Evolutionary conservation across 2,888 invertebrate genomes (phyloP), one percentile per base, ranked within the genome.

Genomic region (Anagyrus pseudococci): DNA sequence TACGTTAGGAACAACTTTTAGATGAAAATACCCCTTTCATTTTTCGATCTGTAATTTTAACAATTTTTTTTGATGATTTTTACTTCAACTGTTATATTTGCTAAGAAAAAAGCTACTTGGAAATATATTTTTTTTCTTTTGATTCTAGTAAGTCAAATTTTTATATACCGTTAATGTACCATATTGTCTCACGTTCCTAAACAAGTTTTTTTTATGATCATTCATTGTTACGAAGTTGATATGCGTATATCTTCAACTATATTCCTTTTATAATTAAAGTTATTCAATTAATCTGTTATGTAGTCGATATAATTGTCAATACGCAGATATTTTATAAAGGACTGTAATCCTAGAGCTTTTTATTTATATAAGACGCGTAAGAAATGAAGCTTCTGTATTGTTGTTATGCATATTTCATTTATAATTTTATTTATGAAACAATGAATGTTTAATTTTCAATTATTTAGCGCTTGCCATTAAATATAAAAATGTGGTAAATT

Each of bases 381-480:
- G 48, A 17, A 23, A 22, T 22, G 20, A 44, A 22, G 58, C 44
- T 58, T 63, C 46, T 59, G 20, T 58, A 58, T 46, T 50, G 20
- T 52, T 64, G 53, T 60, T 60, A 53, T 43, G 52, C 52, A 57
- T 60, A 64, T 60, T 56, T 64, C 56, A 50, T 46, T 48, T 57
- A 56, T 29, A 64, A 52, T 64, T 60, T 64, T 57, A 60, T 59
- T 47, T 41, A 37, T 44, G n/a, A 29, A 53, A 47, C n/a, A 33
- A 44, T 26, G 22, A 19, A 58, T 37, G 20, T 58, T 50, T 37
- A 54, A 56, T 64, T 64, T 48, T 22, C 26, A 54, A 26, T 65
- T 40, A 53, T 13, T 44, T 40, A 44, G 26, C 54, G 50, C 58
- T 65, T 65, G 65, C 61, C 55, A 62, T 62, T 58, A 54, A 59